phyloP scores from a whole-genome alignment of 2,888 invertebrate genomes.

The Hyalella azteca region DNA sequence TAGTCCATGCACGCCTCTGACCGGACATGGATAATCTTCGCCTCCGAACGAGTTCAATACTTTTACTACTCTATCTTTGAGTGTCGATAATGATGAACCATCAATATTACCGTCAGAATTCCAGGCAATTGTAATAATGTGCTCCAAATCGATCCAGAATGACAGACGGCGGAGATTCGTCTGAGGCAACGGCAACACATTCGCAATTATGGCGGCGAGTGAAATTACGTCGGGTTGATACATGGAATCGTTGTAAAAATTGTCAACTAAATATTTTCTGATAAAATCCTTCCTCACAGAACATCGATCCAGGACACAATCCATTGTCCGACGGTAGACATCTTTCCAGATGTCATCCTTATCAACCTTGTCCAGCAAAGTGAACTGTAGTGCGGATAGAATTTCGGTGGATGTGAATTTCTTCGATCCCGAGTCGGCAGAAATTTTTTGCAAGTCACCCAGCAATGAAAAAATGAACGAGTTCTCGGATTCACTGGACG shows the following conservation, averaged over 20 bases:
- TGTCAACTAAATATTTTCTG: background rate
- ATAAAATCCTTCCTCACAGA: background rate
- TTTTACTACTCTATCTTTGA: too few relatives aligned
- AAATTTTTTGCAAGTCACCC: background rate
- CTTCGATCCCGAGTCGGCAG: background rate
- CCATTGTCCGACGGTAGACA: background rate
- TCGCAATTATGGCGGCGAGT: background rate
- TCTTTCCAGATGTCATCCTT: background rate
- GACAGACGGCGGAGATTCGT: background rate
- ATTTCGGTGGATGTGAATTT: background rate
- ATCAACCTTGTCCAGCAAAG: background rate
- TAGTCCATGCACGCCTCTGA: too few relatives aligned
- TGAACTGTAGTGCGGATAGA: background rate
- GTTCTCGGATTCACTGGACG: background rate
- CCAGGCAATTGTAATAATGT: background rate
- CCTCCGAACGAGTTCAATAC: too few relatives aligned
- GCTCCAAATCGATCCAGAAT: constrained; percentile 1
- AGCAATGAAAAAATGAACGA: background rate
- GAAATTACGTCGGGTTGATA: background rate
- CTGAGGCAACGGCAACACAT: background rate
- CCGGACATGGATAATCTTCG: too few relatives aligned
- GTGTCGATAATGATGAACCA: too few relatives aligned
- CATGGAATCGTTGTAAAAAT: background rate
- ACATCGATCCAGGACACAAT: background rate
- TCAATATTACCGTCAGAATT: background rate